Base-by-base conservation (phyloP, 2,888 invertebrate species). In the Thyatira batis region DNA sequence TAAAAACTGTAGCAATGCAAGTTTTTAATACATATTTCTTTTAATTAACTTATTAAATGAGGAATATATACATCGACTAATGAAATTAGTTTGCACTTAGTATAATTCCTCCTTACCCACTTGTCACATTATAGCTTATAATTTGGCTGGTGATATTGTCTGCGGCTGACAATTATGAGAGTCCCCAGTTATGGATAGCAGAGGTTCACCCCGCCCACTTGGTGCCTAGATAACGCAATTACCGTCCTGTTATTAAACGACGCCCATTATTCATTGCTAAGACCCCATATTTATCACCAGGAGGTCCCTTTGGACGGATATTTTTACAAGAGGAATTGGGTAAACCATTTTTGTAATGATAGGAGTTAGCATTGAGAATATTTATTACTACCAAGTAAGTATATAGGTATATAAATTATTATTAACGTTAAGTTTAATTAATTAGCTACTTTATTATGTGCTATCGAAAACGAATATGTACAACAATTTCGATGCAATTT, bases 151-250 rank as follows among this genome's bases (percentile, higher is more conserved):
- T 60, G 60, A 53, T 45, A 54, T 52, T 55, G 57, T 64, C 79
- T 88, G 87, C 65, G 74, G 65, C 71, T 84, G 89, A 89, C 89
- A 89, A 87, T 88, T 89, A 90, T 89, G 85, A 84, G 85, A 74
- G 76, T 71, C 63, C 74, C 67, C 69, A 66, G 85, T 88, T 86
- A 89, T 87, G 85, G 84, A 89, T 89, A 81, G 80, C 78, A 66
- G 77, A 75, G 78, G 76, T 70, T 75, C 72, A 63, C 69, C 72
- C 80, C 77, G 73, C 80, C 82, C 82, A 63, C 69, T 77, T 64
- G 67, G 76, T 69, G 79, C 73, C 84, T 82, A 89, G 89, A 89
- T 89, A 88, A 88, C 85, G 84, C 84, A 89, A 89, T 89, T 88
- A 89, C 80, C 73, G 73, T 58, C 68, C 76, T 75, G 84, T 87